Base-by-base conservation (phyloP, 37 sponge, comb jelly and placozoan genomes). In the Haliclona indistincta region DNA sequence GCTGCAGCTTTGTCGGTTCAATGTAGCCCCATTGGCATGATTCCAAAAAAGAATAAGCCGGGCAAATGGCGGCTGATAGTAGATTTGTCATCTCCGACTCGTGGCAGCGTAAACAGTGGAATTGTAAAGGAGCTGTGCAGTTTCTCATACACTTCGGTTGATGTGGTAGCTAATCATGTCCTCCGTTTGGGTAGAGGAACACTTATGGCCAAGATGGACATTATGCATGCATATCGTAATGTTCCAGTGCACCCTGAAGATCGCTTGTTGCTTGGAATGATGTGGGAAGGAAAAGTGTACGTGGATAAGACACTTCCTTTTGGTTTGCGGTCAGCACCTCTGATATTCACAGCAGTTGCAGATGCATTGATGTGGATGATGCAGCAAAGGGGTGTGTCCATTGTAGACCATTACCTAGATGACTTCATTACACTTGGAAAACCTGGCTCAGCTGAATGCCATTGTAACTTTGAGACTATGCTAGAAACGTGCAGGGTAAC, bases 271-370 rank as follows among this genome's bases (percentile, higher is more conserved):
- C 30, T 69, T 25, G 70, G 70, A 39, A 42, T 69, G 19, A 17
- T 3, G 7, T 41, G 49, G 44, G 47, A 69, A 25, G 49, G 45
- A 3, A 3, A 69, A 15, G 17, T 30, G 25, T 41, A 29, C 49
- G 5, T 69, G 4, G 70, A 69, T 43, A 43, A 20, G 5, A 22
- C n/a, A 3, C 51, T 69, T 3, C 70, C 70, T 6, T 69, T 43
- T 43, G 70, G 70, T 26, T 30, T 69, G n/a, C 70, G 56, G 38
- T 54, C 58, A 30, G 73, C 73, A 19, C 73, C 73, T 53, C 49
- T 53, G 38, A 72, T 72, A 3, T 72, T 72, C 38, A 34, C 56
- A 22, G 73, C 73, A 3, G 17, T 72, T 72, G 56, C 73, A 28
- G 73, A 72, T 72, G 73, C 38, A 2, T 39, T 72, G 15, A 35